phyloP scores from a whole-genome alignment of 2,113 vertebrate genomes.

The Anolis sagrei region DNA sequence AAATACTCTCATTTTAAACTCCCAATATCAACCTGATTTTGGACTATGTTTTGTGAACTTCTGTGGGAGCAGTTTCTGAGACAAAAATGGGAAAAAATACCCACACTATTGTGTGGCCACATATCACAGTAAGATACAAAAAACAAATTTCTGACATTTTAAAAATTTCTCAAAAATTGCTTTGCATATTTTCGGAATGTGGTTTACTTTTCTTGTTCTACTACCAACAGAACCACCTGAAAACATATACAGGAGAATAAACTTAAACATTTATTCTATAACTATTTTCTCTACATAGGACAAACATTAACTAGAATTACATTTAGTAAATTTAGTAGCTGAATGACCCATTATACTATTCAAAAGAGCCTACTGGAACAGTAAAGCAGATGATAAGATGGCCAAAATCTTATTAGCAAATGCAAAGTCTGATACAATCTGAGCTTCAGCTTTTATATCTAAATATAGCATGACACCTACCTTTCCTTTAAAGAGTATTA shows the following conservation, averaged over 20 bases:
- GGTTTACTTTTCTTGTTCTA: background rate
- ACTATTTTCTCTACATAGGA: background rate
- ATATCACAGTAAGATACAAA: background rate
- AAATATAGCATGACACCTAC: conserved; percentile 61
- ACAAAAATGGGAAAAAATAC: background rate
- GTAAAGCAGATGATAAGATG: background rate
- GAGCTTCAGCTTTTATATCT: conserved; percentile 70
- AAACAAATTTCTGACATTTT: background rate
- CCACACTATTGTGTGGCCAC: too few relatives aligned
- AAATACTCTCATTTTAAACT: background rate
- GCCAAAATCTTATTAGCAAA: conserved; percentile 56
- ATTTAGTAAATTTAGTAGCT: background rate
- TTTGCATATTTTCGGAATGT: background rate
- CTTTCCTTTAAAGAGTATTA: conserved; percentile 56
- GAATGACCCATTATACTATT: background rate
- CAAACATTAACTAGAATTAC: background rate
- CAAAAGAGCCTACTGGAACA: background rate
- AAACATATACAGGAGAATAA: background rate
- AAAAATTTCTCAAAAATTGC: background rate
- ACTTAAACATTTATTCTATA: background rate
- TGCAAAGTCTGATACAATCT: conserved; percentile 55
- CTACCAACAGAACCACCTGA: background rate
- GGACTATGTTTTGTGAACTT: background rate
- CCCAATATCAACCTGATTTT: background rate
- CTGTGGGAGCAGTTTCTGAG: background rate